Evolutionary conservation across 1,140 invertebrate species (phyloP).

Genomic region (Manduca sexta): DNA sequence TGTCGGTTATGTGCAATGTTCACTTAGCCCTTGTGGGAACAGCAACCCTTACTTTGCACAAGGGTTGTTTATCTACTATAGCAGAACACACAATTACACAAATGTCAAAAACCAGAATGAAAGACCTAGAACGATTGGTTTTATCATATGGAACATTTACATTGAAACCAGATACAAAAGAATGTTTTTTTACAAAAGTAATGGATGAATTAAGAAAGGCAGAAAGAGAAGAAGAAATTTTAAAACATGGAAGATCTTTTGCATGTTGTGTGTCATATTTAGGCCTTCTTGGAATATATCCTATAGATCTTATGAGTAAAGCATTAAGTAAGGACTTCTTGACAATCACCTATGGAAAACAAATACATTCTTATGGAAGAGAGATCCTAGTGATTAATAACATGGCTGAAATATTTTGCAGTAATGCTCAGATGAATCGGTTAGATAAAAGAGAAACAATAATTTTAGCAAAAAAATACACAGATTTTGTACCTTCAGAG

Average conservation of each 20-base stretch:
- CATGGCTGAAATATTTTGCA: slow-evolving; percentile 73
- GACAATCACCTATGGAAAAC: slow-evolving; percentile 53
- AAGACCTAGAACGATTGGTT: slow-evolving; percentile 78
- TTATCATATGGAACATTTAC: slow-evolving; percentile 72
- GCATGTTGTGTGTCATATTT: slow-evolving; percentile 69
- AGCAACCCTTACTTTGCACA: slow-evolving; percentile 53
- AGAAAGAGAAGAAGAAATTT: slow-evolving; percentile 62
- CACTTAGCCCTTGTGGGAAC: slow-evolving; percentile 74
- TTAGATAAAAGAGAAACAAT: slow-evolving; percentile 50
- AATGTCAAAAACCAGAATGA: slow-evolving; percentile 68
- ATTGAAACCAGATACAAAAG: slow-evolving; percentile 57
- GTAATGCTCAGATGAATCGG: slow-evolving; percentile 66
- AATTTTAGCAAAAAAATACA: slow-evolving; percentile 67
- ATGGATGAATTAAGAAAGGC: slow-evolving; percentile 68
- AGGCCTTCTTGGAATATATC: slow-evolving; percentile 64
- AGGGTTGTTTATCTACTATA: slow-evolving; percentile 48
- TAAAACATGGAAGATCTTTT: slow-evolving; percentile 57
- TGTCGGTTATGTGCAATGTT: slow-evolving; percentile 67
- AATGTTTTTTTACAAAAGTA: slow-evolving; percentile 66
- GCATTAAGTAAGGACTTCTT: slow-evolving; percentile 65
- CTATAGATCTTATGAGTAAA: slow-evolving; percentile 68
- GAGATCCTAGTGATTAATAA: slow-evolving; percentile 75
- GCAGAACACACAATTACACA: slow-evolving; percentile 36
- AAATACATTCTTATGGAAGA: slow-evolving; percentile 47
- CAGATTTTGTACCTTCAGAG: slow-evolving; percentile 63